Evolutionary conservation across 1,140 invertebrate genomes (phyloP).

Genomic region (Aphaenogaster floridana): DNA sequence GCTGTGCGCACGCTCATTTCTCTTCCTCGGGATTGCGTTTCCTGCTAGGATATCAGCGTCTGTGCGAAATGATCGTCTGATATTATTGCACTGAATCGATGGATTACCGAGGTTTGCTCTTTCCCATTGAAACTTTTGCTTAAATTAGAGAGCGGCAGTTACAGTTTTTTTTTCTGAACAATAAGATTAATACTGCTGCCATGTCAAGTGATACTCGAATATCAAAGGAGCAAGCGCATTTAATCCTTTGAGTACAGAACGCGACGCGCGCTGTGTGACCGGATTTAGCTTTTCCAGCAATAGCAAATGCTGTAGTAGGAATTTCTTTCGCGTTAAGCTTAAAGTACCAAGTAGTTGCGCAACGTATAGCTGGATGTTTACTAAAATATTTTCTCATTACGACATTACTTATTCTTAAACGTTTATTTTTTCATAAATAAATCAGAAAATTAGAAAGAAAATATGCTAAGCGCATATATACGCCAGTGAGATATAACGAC

Average conservation of each 20-base stretch:
- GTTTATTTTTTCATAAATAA: neutral
- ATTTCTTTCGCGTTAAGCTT: neutral
- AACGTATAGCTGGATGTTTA: constrained; percentile 10
- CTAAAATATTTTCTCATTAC: neutral
- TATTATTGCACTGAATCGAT: constrained; percentile 1
- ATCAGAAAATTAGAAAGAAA: neutral
- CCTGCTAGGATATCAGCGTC: neutral
- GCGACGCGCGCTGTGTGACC: neutral
- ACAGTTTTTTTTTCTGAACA: neutral
- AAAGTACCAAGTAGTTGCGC: neutral
- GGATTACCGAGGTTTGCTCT: neutral
- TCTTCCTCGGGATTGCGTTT: constrained; percentile 1
- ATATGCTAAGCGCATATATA: too few species aligned
- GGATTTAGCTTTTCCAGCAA: neutral
- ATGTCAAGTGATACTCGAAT: constrained; percentile 26
- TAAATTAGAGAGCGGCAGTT: neutral
- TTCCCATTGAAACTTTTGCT: neutral
- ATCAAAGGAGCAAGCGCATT: constrained; percentile 48
- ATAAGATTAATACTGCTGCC: neutral
- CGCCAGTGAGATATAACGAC: too few species aligned
- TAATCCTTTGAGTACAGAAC: constrained; percentile 7
- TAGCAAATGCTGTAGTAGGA: neutral
- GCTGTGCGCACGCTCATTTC: neutral
- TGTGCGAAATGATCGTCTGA: neutral
- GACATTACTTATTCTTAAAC: neutral